These are phyloP conservation scores for Urocyon cinereoargenteus DNA, from an alignment of 2,797 vertebrate genomes.

Conservation along the genomic window DNA sequence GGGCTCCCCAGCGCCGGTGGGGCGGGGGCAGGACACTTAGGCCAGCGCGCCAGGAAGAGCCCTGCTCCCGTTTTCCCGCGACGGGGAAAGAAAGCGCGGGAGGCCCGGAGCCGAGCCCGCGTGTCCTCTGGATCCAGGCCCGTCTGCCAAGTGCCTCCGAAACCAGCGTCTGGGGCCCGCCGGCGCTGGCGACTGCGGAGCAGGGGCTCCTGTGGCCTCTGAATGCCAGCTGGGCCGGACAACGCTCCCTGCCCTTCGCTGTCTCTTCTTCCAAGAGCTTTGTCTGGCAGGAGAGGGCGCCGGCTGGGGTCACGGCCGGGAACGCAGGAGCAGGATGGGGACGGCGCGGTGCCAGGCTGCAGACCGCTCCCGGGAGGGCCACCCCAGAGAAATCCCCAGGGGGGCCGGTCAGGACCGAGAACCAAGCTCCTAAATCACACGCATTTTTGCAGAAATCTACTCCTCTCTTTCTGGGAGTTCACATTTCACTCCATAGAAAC, in stretches of 20 bases:
- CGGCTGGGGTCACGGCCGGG: no score
- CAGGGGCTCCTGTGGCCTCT: constrained; percentile 78
- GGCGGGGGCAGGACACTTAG: constrained; percentile 5
- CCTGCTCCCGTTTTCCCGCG: neutral
- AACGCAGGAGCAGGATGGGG: neutral
- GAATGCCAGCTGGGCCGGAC: constrained; percentile 11
- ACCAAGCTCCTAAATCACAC: neutral
- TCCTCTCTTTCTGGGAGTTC: neutral
- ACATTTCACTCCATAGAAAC: neutral
- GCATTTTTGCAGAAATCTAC: neutral
- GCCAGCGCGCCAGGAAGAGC: neutral
- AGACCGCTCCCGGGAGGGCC: neutral
- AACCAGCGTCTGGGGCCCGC: constrained; percentile 85
- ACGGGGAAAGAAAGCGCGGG: neutral
- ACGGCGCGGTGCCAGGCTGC: no score
- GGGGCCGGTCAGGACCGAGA: neutral
- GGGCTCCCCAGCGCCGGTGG: constrained; percentile 82
- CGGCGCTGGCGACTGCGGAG: constrained; percentile 84
- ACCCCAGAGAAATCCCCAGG: neutral
- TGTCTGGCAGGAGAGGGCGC: neutral
- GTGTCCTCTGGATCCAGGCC: constrained; percentile 84
- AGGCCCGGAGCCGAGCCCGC: constrained; percentile 45
- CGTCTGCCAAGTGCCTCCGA: constrained; percentile 85
- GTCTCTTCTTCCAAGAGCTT: no score
- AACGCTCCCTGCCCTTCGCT: no score